These are phyloP conservation scores for Cerceris rybyensis DNA, from an alignment of 2,888 invertebrate genomes.

Conservation along the genomic window DNA sequence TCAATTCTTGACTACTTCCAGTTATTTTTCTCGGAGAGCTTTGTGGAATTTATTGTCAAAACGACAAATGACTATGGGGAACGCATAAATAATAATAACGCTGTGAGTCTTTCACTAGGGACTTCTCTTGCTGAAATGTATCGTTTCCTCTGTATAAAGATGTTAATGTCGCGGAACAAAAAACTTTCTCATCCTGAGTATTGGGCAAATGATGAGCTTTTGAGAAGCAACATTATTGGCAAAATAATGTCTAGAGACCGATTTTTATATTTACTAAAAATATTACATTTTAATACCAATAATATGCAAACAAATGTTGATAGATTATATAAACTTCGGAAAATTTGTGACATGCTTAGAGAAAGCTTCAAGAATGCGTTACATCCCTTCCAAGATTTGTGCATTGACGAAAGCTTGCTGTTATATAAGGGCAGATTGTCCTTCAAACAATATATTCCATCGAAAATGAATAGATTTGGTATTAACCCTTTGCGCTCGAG, in stretches of 20 bases:
- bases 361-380: background rate
- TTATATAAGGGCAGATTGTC: constrained; percentile 1
- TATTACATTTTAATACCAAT: constrained; percentile 14
- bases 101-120: too few relatives aligned
- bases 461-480: too few relatives aligned
- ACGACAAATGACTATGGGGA: too few relatives aligned
- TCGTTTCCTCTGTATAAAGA: too few relatives aligned
- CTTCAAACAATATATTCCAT: too few relatives aligned
- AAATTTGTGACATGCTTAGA: constrained; percentile 7
- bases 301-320: constrained; percentile 3
- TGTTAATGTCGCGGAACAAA: too few relatives aligned
- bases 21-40: too few relatives aligned
- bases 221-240: constrained; percentile 13
- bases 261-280: constrained; percentile 1
- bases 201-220: constrained; percentile 11
- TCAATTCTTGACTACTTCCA: too few relatives aligned
- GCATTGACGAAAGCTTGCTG: background rate
- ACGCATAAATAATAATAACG: too few relatives aligned
- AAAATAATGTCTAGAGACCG: background rate
- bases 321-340: constrained; percentile 8
- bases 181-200: constrained; percentile 8
- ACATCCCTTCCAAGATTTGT: constrained; percentile 2
- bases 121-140: too few relatives aligned
- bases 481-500: too few relatives aligned
- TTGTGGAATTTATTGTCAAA: too few relatives aligned